Conservation (phyloP, 2,113 vertebrate species). For the Thamnaconus septentrionalis region DNA sequence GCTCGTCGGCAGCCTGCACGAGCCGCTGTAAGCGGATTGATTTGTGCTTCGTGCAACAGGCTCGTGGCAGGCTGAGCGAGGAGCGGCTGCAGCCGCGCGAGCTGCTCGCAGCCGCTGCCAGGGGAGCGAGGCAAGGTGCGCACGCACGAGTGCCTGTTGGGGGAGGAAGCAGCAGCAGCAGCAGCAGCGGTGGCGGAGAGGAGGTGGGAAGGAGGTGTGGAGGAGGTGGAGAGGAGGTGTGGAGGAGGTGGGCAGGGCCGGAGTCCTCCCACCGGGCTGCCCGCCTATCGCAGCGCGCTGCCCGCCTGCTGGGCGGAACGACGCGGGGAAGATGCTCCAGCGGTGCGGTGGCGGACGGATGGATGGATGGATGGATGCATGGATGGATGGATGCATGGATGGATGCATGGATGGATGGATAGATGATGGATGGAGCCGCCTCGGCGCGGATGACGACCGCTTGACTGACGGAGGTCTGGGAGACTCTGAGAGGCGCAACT, state of each 20-base stretch:
- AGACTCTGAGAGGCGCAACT: constrained; percentile 46
- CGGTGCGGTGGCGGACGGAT: constrained; percentile 62
- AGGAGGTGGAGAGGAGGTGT: constrained; percentile 63
- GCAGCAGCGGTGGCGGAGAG: constrained; percentile 9
- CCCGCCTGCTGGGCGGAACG: constrained; percentile 45
- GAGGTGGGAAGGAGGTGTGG: constrained; percentile 48
- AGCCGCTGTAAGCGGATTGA: too few species aligned
- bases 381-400: too few species aligned
- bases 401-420: constrained; percentile 7
- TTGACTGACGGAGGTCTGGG: constrained; percentile 39
- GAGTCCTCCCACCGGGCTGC: constrained; percentile 69
- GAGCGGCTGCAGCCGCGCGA: too few species aligned
- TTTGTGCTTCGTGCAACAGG: too few species aligned
- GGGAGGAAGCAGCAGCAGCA: too few species aligned
- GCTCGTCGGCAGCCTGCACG: too few species aligned
- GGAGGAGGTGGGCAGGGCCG: constrained; percentile 64
- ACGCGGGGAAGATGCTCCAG: constrained; percentile 63
- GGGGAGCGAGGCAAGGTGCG: too few species aligned
- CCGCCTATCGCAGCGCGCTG: constrained; percentile 57
- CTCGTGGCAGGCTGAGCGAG: too few species aligned
- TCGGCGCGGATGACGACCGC: constrained; percentile 59
- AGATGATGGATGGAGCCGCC: constrained; percentile 40
- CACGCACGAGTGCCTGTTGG: too few species aligned
- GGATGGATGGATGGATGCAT: constrained; percentile 26
- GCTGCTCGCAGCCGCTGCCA: too few species aligned